Conservation (phyloP, 2,797 vertebrate genomes). For the Pipistrellus pipistrellus region DNA sequence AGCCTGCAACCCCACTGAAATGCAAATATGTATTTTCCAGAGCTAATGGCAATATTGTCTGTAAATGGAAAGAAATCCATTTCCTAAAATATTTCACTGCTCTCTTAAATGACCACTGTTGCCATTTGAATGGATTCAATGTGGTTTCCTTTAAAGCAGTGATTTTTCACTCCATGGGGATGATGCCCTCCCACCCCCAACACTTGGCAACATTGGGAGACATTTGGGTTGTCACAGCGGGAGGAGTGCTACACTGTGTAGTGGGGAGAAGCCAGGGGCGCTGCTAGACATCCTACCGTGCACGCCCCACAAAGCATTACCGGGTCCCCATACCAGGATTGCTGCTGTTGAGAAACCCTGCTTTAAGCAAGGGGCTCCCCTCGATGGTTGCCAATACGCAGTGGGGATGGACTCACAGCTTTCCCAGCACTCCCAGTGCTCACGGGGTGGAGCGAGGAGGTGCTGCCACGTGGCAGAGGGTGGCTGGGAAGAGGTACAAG, state of each 20-base stretch:
- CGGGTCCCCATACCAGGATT: not conserved
- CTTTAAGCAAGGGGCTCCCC: not conserved
- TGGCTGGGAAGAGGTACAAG: not conserved
- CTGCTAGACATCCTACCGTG: not conserved
- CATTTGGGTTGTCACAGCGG: not conserved
- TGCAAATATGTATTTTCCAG: not conserved
- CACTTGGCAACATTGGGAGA: not conserved
- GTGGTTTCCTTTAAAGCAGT: not conserved
- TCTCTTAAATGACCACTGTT: not conserved
- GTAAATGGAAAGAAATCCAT: not conserved
- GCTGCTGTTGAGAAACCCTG: not conserved
- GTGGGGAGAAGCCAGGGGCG: not conserved
- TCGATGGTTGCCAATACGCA: not conserved
- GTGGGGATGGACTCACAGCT: not conserved
- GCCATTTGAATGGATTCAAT: not conserved
- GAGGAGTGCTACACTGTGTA: not conserved
- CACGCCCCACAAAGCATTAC: not conserved
- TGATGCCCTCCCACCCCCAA: not conserved
- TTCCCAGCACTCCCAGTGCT: not conserved
- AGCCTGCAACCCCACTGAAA: not conserved
- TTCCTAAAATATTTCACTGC: not conserved
- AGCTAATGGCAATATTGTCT: not conserved
- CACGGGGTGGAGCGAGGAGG: not conserved
- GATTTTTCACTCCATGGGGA: not conserved
- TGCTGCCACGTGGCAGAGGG: fast-evolving